Percentiles rank a stretch among this genome's conserved stretches.
These are phyloP conservation scores for Araneus ventricosus DNA, from an alignment of 1,140 invertebrate genomes.

Conservation along the genomic window DNA sequence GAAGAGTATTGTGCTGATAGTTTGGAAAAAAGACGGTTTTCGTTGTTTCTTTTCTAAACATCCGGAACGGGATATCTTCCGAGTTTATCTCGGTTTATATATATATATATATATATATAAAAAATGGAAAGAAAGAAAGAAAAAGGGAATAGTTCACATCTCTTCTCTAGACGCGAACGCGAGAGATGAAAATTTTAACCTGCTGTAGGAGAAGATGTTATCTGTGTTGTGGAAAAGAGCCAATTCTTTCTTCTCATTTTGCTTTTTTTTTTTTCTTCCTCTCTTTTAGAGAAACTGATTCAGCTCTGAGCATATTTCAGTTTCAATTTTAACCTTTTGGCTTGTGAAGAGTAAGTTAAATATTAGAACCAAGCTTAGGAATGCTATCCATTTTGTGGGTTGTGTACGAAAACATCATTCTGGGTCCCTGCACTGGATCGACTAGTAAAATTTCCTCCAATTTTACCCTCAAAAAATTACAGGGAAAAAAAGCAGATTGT, in stretches of 20 bases:
- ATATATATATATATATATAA: neutral
- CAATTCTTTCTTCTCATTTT: neutral
- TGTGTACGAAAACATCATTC: no score
- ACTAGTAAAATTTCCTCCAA: no score
- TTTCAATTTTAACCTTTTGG: neutral
- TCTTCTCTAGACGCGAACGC: neutral
- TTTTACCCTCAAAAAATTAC: no score
- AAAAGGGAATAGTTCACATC: constrained; percentile 1
- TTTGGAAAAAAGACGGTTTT: constrained; percentile 2
- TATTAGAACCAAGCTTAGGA: no score
- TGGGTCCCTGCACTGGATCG: no score
- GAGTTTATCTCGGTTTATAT: neutral
- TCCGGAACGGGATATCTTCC: neutral
- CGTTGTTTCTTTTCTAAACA: constrained; percentile 22
- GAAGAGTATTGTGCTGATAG: neutral
- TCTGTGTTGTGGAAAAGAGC: neutral
- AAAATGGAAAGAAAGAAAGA: neutral
- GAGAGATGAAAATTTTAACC: neutral
- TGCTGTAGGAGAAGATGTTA: neutral
- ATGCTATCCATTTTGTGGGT: no score
- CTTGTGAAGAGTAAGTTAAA: neutral
- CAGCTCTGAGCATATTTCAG: neutral
- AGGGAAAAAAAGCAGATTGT: no score
- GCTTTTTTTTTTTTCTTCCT: neutral
- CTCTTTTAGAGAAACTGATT: neutral